Conservation (phyloP, 2,888 invertebrate genomes). For the Tetanocera ferruginea region DNA sequence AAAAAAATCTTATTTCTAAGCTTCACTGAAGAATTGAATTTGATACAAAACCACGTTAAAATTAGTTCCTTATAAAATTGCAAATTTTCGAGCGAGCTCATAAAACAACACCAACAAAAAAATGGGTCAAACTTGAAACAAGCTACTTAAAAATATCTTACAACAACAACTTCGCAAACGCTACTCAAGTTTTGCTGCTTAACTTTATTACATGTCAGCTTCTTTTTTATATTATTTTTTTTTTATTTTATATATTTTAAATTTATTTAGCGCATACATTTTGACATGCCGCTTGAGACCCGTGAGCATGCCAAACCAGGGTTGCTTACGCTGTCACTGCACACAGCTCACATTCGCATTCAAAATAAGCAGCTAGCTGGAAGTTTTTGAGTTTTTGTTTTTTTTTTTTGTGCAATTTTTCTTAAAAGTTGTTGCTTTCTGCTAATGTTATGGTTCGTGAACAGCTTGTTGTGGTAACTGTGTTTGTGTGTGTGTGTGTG, state of each 20-base stretch:
- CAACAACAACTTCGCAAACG: not conserved
- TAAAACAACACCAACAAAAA: too few relatives aligned
- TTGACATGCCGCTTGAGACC: not conserved
- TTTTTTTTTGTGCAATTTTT: not conserved
- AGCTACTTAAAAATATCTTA: not conserved
- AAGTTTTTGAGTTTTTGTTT: not conserved
- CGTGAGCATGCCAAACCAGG: not conserved
- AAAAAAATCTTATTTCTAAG: too few relatives aligned
- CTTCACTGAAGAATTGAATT: too few relatives aligned
- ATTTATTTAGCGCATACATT: not conserved
- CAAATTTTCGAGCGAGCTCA: too few relatives aligned
- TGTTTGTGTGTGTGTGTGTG: not conserved
- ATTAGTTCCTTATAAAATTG: too few relatives aligned
- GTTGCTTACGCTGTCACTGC: not conserved
- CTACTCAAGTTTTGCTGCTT: not conserved
- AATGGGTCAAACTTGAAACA: too few relatives aligned
- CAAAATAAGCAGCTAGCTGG: not conserved
- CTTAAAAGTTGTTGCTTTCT: not conserved
- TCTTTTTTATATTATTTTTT: not conserved
- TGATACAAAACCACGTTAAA: too few relatives aligned
- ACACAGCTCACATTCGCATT: constrained; percentile 15
- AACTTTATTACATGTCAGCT: constrained; percentile 1
- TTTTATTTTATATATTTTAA: not conserved
- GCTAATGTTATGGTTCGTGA: constrained; percentile 27
- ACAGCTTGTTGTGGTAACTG: constrained; percentile 13